Evolutionary conservation across 1,140 invertebrate species (phyloP).

Genomic region (Nilaparvata lugens): DNA sequence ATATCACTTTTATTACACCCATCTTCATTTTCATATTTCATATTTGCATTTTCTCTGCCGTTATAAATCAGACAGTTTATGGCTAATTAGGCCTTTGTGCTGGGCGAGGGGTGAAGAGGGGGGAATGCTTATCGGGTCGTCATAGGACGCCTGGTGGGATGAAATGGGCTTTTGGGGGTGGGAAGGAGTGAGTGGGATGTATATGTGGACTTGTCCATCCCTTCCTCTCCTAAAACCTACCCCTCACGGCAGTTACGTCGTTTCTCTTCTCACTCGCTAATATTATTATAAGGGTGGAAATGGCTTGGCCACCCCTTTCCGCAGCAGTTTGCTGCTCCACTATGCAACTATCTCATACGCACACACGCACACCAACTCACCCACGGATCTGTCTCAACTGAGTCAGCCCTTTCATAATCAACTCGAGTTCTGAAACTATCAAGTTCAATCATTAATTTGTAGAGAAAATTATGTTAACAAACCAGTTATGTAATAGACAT

Average conservation of each 20-base stretch:
- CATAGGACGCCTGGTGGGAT: background rate
- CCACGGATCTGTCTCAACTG: too few relatives aligned
- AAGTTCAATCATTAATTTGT: too few relatives aligned
- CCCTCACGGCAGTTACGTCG: too few relatives aligned
- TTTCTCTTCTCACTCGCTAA: background rate
- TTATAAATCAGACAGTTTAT: constrained; percentile 57
- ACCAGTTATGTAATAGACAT: too few relatives aligned
- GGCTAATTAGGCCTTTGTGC: constrained; percentile 48
- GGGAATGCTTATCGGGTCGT: background rate
- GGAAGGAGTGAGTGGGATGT: background rate
- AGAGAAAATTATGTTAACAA: too few relatives aligned
- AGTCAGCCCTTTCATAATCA: too few relatives aligned
- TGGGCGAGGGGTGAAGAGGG: background rate
- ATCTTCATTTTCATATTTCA: constrained; percentile 75
- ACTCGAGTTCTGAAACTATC: too few relatives aligned
- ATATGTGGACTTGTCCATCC: background rate
- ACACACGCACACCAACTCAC: too few relatives aligned
- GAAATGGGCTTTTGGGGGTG: too few relatives aligned
- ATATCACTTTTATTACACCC: constrained; percentile 70
- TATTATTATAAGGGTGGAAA: constrained; percentile 12
- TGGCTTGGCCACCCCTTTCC: background rate
- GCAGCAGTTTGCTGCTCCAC: background rate
- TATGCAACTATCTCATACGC: too few relatives aligned
- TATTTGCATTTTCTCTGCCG: constrained; percentile 53
- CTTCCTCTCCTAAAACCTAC: too few relatives aligned